Base-by-base conservation (phyloP, 2,113 vertebrate species). In the Ivindomyrus marchei region DNA sequence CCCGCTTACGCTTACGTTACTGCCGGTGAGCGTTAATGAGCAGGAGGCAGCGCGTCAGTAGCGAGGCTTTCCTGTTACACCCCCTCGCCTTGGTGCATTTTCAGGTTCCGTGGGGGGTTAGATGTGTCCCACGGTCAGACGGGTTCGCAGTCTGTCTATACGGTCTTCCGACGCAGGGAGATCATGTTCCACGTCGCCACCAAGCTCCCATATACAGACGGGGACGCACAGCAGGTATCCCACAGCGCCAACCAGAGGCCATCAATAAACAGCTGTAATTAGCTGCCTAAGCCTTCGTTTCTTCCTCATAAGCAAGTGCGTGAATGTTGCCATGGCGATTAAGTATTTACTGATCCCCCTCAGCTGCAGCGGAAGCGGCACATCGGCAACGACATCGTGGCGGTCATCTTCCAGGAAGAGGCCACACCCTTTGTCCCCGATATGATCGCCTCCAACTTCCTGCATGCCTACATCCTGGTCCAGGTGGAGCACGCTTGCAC, bases 171-270 rank as follows among this genome's bases (percentile, higher is more conserved):
- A 93, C 95, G 96, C 91, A 96, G 97, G 92, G 98, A 99, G 95
- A 95, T 99, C 92, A 99, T 99, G 98, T 99, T 98, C 94, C 98
- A 99, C 0, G 96, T 99, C 89, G 99, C 98, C 86, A 99, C 98
- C 83, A 99, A 98, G 90, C 97, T 99, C 93, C 98, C 98, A 0
- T 98, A 97, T 90, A 99, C 97, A 0, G 97, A 99, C 90, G 98
- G 98, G 74, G 98, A 99, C 21, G 62, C 95, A 0, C 98, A 99
- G 66, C 98, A 99, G 97, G 98, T 99, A 95, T 8, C 80, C 80
- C 31, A 24, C 39, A 10, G 36, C 80, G 7, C 45, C 45, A 84
- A 3, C 83, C 24, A 27, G 83, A 47, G 19, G 80, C 42, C 77
- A 24, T 19, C 77, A 45, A 21, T 45, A 45, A 31, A 10, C 66